phyloP scores from a whole-genome alignment of 1,140 invertebrate genomes.

The Drosophila mojavensis region DNA sequence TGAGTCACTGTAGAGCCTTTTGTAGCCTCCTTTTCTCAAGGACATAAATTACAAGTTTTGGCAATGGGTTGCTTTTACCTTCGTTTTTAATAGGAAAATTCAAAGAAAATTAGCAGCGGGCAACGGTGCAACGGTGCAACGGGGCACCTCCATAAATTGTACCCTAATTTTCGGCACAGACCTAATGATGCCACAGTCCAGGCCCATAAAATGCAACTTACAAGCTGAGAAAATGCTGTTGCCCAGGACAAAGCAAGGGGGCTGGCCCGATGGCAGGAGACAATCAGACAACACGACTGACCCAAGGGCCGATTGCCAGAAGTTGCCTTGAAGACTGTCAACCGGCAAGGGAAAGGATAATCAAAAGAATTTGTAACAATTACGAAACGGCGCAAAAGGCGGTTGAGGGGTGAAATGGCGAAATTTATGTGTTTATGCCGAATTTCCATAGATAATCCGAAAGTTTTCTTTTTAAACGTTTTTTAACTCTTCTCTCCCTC shows the following conservation, averaged over 20 bases:
- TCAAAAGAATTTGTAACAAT: slow-evolving; percentile 70
- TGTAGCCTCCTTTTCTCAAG: slow-evolving; percentile 63
- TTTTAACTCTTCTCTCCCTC: background rate
- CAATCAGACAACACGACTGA: slow-evolving; percentile 11
- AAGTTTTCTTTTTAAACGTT: slow-evolving; percentile 29
- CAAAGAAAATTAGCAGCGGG: slow-evolving; percentile 68
- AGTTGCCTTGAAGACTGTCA: slow-evolving; percentile 25
- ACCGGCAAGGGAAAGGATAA: slow-evolving; percentile 48
- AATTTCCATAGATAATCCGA: slow-evolving; percentile 19
- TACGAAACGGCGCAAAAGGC: slow-evolving; percentile 22
- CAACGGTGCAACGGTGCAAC: slow-evolving; percentile 57
- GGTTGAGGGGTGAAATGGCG: slow-evolving; percentile 28
- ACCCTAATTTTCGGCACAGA: slow-evolving; percentile 69
- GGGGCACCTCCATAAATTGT: slow-evolving; percentile 74
- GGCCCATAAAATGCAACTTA: slow-evolving; percentile 79
- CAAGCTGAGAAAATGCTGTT: slow-evolving; percentile 76
- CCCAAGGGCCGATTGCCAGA: slow-evolving; percentile 28
- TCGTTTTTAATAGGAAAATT: slow-evolving; percentile 49
- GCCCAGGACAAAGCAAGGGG: slow-evolving; percentile 28
- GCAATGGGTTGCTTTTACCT: slow-evolving; percentile 39
- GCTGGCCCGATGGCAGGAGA: slow-evolving; percentile 19
- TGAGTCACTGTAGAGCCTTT: slow-evolving; percentile 23
- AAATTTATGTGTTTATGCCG: slow-evolving; percentile 60
- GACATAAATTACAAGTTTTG: slow-evolving; percentile 74
- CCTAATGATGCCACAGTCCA: slow-evolving; percentile 72